phyloP scores from a whole-genome alignment of 2,888 invertebrate genomes.

The Mesorhabditis spiculigera region DNA sequence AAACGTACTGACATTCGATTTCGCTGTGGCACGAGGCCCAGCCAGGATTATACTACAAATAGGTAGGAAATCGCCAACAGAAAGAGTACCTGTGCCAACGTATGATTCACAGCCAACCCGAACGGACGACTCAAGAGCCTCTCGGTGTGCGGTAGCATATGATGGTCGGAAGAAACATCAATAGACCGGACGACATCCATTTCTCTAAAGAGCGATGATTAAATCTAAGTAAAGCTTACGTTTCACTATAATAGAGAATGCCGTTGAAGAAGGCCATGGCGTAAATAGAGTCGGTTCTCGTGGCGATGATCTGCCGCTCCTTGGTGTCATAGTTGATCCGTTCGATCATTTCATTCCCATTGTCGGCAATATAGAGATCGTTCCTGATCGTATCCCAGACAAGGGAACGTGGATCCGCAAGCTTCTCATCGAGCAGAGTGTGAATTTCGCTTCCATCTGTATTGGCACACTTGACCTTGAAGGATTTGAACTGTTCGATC shows the following conservation, averaged over 20 bases:
- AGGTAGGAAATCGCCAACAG: neutral
- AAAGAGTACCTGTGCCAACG: constrained; percentile 24
- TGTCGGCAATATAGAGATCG: constrained; percentile 38
- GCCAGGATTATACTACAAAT: neutral
- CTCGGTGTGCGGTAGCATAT: constrained; percentile 22
- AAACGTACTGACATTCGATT: neutral
- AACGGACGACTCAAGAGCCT: constrained; percentile 37
- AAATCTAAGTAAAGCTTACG: constrained; percentile 8
- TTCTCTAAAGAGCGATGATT: neutral
- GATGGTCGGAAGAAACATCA: constrained; percentile 15
- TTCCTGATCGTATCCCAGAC: constrained; percentile 35
- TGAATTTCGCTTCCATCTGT: constrained; percentile 82
- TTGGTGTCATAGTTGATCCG: constrained; percentile 29
- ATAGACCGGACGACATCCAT: neutral
- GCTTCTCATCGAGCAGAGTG: constrained; percentile 31
- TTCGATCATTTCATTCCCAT: constrained; percentile 33
- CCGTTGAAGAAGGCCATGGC: constrained; percentile 39
- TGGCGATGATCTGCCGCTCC: constrained; percentile 24
- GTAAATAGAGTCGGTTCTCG: constrained; percentile 31
- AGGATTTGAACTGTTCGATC: constrained; percentile 61
- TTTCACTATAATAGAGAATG: constrained; percentile 37
- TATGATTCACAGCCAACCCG: constrained; percentile 38
- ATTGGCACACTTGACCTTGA: constrained; percentile 84
- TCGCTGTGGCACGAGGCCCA: neutral
- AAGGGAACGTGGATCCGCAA: constrained; percentile 30